Base-by-base conservation (phyloP, 2,888 invertebrate genomes). In the Sericinus montela region DNA sequence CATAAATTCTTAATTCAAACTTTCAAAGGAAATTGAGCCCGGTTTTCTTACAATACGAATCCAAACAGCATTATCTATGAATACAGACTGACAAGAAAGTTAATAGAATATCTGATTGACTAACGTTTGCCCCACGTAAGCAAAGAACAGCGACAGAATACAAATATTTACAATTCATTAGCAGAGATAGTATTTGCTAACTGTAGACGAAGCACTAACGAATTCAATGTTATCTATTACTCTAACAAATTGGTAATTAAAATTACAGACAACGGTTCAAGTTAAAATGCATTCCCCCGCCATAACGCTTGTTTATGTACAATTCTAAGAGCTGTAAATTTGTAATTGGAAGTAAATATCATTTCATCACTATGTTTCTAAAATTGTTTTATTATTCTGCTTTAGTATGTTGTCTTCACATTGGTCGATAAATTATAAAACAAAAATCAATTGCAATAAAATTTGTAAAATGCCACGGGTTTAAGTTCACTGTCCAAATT, bases 51-150 rank as follows among this genome's bases (percentile, higher is more conserved):
- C 30, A 30, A n/a, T 3, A 11, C 7, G 30, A 30, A 32, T 32
- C 11, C 32, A 7, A 11, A 32, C 13, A 32, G 9, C 11, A 32
- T 32, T 11, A 32, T 6, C n/a, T 32, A 32, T 32, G 32, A 11
- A 32, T 32, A 32, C n/a, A 5, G 34, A 11, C 43, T 32, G 25
- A 11, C 19, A 25, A 25, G 1, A 13, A 23, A 43, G 49, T 40
- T 49, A 49, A 49, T 49, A 45, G 44, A 49, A 49, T 49, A 29
- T 49, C 29, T 49, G 49, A 49, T 49, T 45, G 35, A 39, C 25
- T 5, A 25, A 25, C 29, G 28, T 39, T 13, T 13, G 28, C 38
- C 11, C 16, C 28, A 19, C 30, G 39, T 19, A 34, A 35, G 35
- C 48, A 49, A 40, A 45, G 44, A 45, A 40, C 49, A 49, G 42